phyloP scores from a whole-genome alignment of 2,888 invertebrate species.

The Xestia c-nigrum region DNA sequence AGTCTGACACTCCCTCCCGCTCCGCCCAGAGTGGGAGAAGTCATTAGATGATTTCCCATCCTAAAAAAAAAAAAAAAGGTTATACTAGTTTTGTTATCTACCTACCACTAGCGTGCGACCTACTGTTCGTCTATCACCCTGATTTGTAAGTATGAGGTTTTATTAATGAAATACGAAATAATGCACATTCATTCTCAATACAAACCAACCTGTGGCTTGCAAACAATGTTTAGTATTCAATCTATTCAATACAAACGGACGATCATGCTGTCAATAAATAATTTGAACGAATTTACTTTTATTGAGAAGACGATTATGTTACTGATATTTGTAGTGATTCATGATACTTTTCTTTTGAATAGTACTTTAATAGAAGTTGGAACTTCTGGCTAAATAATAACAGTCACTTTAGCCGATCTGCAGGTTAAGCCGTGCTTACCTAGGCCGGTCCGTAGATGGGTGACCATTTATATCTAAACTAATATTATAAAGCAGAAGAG shows the following conservation, averaged over 20 bases:
- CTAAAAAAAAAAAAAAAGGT: too few relatives aligned
- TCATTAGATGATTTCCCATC: too few relatives aligned
- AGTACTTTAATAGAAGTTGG: background rate
- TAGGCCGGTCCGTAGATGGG: background rate
- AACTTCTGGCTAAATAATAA: background rate
- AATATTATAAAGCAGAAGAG: too few relatives aligned
- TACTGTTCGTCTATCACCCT: background rate
- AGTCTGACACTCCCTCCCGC: too few relatives aligned
- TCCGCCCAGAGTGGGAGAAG: too few relatives aligned
- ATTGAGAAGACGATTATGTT: conserved; percentile 12
- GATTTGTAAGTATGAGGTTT: background rate
- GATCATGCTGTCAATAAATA: conserved; percentile 35
- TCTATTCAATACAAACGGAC: conserved; percentile 31
- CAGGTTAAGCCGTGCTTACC: background rate
- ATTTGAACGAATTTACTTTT: conserved; percentile 30
- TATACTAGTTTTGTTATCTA: background rate
- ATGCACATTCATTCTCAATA: conserved; percentile 8
- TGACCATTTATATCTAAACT: background rate
- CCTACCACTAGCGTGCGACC: too few relatives aligned
- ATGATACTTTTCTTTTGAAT: conserved; percentile 16
- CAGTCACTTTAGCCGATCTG: background rate
- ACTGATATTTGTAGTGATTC: conserved; percentile 11
- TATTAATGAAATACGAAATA: background rate
- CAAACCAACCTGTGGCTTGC: conserved; percentile 35
- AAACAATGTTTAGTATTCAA: conserved; percentile 40